A percentile compares a stretch with the other conserved stretches of the same genome.
These are phyloP conservation scores for Monochamus alternatus DNA, from an alignment of 2,888 invertebrate genomes.

Conservation along the genomic window DNA sequence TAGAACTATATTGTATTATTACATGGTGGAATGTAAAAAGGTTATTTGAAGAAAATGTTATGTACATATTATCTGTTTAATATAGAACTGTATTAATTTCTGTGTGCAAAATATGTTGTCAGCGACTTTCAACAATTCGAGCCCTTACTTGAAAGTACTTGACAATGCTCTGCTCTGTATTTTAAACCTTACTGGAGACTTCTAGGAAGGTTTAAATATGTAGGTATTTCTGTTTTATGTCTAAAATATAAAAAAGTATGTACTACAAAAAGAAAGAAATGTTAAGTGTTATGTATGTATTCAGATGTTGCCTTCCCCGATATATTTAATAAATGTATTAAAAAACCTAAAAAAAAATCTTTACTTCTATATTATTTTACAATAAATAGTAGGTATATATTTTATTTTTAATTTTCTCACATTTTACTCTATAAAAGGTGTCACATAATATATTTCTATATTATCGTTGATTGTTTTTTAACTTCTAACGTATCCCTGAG, in stretches of 20 bases:
- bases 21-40: slow-evolving; percentile 35
- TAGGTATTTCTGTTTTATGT: slow-evolving; percentile 20
- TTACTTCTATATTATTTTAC: not conserved
- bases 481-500: too few relatives aligned
- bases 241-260: slow-evolving; percentile 31
- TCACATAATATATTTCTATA: too few relatives aligned
- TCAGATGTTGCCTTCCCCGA: slow-evolving; percentile 55
- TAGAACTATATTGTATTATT: slow-evolving; percentile 31
- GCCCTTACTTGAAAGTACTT: slow-evolving; percentile 66
- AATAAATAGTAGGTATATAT: not conserved
- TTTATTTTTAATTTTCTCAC: not conserved
- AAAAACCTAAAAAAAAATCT: slow-evolving; percentile 16
- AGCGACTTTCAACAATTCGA: slow-evolving; percentile 64
- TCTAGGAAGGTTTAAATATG: slow-evolving; percentile 23
- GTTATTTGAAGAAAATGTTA: slow-evolving; percentile 21
- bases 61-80: slow-evolving; percentile 32
- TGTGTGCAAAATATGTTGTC: slow-evolving; percentile 47
- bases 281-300: slow-evolving; percentile 50
- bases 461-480: too few relatives aligned
- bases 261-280: slow-evolving; percentile 36
- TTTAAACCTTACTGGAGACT: slow-evolving; percentile 19
- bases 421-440: too few relatives aligned
- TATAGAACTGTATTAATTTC: slow-evolving; percentile 15
- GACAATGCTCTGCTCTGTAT: slow-evolving; percentile 42
- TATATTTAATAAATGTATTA: slow-evolving; percentile 53